Percentiles rank a stretch among this genome's conserved stretches.
Conservation (phyloP, 2,797 vertebrate genomes). For the Labroides dimidiatus region DNA sequence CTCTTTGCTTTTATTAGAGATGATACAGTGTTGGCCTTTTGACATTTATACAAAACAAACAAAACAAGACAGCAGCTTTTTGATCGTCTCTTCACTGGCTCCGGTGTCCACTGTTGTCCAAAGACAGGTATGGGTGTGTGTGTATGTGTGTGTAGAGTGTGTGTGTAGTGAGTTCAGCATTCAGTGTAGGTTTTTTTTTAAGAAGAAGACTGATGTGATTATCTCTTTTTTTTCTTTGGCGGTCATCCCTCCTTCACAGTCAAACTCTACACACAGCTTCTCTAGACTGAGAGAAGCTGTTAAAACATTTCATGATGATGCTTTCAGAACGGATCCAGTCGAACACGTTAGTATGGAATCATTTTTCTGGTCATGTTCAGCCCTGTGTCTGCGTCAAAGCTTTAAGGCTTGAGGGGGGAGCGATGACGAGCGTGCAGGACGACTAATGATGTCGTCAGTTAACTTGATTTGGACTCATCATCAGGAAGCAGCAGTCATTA, state of each 20-base stretch:
- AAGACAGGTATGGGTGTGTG: not conserved
- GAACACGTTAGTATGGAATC: no score
- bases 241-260: not conserved
- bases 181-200: not conserved
- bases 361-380: no score
- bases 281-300: no score
- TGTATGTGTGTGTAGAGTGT: not conserved
- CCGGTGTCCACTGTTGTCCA: constrained; percentile 9
- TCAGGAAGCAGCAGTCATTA: no score
- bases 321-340: no score
- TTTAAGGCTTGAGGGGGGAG: no score
- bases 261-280: constrained; percentile 6
- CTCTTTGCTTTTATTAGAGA: constrained; percentile 83
- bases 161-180: not conserved
- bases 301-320: no score
- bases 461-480: no score
- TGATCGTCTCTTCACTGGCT: constrained; percentile 21
- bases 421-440: no score
- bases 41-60: constrained; percentile 75
- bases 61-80: constrained; percentile 73
- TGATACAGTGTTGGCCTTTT: constrained; percentile 76
- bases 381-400: no score
- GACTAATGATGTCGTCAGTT: no score
- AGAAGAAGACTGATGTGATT: not conserved
- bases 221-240: not conserved